A percentile compares a stretch with the other conserved stretches of the same genome.
phyloP scores from a whole-genome alignment of 1,140 invertebrate species.

The Homalodisca vitripennis region DNA sequence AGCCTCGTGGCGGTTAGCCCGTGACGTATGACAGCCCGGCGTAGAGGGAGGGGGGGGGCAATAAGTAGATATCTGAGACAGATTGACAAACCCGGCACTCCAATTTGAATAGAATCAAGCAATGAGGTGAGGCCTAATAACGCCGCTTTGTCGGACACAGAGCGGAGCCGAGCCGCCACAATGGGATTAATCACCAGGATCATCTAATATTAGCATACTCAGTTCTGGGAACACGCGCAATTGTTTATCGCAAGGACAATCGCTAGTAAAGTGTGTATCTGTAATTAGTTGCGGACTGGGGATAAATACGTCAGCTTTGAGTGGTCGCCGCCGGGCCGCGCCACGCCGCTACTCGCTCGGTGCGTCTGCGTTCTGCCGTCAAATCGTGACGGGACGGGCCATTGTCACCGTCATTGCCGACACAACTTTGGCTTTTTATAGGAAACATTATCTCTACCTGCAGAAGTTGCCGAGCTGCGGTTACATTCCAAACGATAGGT shows the following conservation, averaged over 20 bases:
- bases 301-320: constrained; percentile 22
- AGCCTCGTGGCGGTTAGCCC: neutral
- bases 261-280: constrained; percentile 21
- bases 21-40: neutral
- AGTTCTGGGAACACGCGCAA: constrained; percentile 5
- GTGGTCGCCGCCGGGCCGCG: neutral
- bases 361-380: neutral
- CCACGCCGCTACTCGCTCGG: no score
- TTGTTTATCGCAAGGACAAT: constrained; percentile 19
- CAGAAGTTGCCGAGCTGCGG: no score
- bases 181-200: constrained; percentile 22
- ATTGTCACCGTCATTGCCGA: neutral
- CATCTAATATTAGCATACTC: constrained; percentile 12
- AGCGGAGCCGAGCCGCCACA: constrained; percentile 2
- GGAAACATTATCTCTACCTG: no score
- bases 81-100: constrained; percentile 10
- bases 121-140: constrained; percentile 23
- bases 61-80: constrained; percentile 13
- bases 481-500: no score
- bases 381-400: neutral
- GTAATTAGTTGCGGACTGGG: constrained; percentile 13
- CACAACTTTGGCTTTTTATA: no score
- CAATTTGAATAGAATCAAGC: constrained; percentile 28
- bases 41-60: neutral
- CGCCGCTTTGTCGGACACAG: constrained; percentile 16